Base-by-base conservation (phyloP, 1,140 invertebrate genomes). In the Panagrolaimus sp. region DNA sequence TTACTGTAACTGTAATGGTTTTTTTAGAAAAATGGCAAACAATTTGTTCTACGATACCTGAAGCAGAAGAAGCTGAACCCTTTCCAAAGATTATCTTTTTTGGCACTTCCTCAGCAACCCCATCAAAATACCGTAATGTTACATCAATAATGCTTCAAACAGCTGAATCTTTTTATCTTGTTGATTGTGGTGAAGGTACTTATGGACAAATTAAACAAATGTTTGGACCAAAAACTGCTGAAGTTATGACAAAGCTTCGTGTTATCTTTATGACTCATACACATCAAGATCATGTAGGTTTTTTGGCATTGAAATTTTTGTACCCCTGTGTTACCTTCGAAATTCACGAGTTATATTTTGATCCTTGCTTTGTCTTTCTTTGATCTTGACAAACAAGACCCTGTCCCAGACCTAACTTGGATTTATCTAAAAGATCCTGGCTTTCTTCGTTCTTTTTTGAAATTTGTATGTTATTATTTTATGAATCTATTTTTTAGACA, bases 141-240 rank as follows among this genome's bases (percentile, higher is more conserved):
- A 67, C 69, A 38, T 66, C 68, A 3, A 76, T 80, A 58, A 63
- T 76, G 44, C 9, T 82, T 76, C 69, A 73, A 15, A 65, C 58
- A 17, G 44, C 73, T 1, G 47, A 72, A 7, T 68, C 71, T 26
- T 73, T 73, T n/a, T 88, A 97, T 32, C 65, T 98, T 12, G 74
- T 98, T 38, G 96, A 98, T 83, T 97, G 94, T 84, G 94, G 94
- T 0, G 96, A 98, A 86, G 92, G 91, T 0, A 94, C 93, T 0
- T 88, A 88, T 68, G 89, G 89, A 0, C 96, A 98, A 84, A 81
- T 98, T 58, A 87, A 89, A 26, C 87, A 91, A 24, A 89, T 93
- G 80, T 95, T 88, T 85, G 94, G 94, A 24, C 7, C 70, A 44
- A 67, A 75, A 66, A 38, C 65, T 26, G 75, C 76, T 1, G 63